Evolutionary conservation across 2,113 vertebrate genomes (phyloP), one percentile per base, ranked within the genome.

Genomic region (Myiozetetes cayanensis): DNA sequence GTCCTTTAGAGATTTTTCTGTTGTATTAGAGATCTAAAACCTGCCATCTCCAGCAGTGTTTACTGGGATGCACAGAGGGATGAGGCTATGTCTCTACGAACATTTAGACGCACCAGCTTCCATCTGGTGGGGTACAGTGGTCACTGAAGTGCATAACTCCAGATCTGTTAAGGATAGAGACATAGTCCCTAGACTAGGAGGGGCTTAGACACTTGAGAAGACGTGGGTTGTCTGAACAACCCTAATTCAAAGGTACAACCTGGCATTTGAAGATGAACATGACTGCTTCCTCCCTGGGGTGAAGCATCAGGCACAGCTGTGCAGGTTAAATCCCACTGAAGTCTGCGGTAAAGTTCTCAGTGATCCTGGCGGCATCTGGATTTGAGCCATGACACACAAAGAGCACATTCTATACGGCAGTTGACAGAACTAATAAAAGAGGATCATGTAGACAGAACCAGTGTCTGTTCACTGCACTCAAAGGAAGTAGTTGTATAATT

Each of bases 341-440:
- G 91, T 87, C 72, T 81, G 83, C 2, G 6, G 33, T 59, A 56
- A 80, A 88, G 78, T 59, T 90, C 63, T 91, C 52, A 61, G 55
- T 17, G 18, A 75, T 92, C 73, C 75, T 91, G 90, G 56, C 22
- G 18, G 93, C 71, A 66, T 37, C 78, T 95, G 92, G 85, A 95
- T 78, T 77, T 63, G 79, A 93, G 93, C 90, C 94, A 95, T 12
- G 50, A 87, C 46, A 87, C 78, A 94, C 87, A 95, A 85, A 94
- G 62, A 92, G 12, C 1, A 0, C 62, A 31, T 31, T 79, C 43
- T 70, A 10, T 58, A 43, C 25, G 43, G 53, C 47, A 76, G 77
- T 62, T 96, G 94, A 90, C 93, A 96, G 81, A 87, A 80, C 50
- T 96, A 93, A 93, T 94, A 62, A 91, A 94, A 83, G 91, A 90